Evolutionary conservation across 2,888 invertebrate species (phyloP), one percentile per base, ranked within the genome.

Genomic region (Habrosyne pyritoides): DNA sequence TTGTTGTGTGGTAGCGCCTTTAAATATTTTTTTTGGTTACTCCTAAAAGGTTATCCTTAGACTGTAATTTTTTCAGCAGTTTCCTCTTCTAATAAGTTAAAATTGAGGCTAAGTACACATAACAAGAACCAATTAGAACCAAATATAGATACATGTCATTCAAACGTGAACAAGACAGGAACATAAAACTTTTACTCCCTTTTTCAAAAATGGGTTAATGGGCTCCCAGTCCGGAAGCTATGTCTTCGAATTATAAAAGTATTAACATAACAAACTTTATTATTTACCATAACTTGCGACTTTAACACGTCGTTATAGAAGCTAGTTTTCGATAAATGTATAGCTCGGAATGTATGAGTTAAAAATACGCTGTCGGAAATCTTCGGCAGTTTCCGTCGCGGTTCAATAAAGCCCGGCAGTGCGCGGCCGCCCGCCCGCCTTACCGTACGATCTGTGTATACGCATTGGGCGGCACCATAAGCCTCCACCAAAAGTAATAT

Each of bases 151-250:
- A 47, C 24, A n/a, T 47, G 59, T 30, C 50, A 52, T 58, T 63
- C 65, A 64, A 64, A 63, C 53, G 52, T 55, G 53, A 62, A 71
- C 71, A 74, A 68, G 67, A 70, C 71, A 72, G 73, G 66, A 74
- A 76, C 76, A 71, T 71, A 64, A 71, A 69, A 72, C 72, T 77
- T 80, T 81, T 77, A 73, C 72, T 75, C 72, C 79, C 79, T 81
- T 83, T 80, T 79, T 77, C 66, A 75, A 82, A 87, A 87, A 85
- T 90, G 78, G 91, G 91, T 90, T 90, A 90, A 87, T 87, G 83
- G 83, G 81, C 75, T 79, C 77, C 73, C 74, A 65, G 77, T 76
- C 80, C 81, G 75, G 77, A 81, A 84, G 75, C 73, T 73, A 61
- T 67, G 75, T 74, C 69, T 76, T 76, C 77, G 67, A 79, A 81